Conservation (phyloP, 2,113 vertebrate genomes). For the Romanogobio albipinnatus region DNA sequence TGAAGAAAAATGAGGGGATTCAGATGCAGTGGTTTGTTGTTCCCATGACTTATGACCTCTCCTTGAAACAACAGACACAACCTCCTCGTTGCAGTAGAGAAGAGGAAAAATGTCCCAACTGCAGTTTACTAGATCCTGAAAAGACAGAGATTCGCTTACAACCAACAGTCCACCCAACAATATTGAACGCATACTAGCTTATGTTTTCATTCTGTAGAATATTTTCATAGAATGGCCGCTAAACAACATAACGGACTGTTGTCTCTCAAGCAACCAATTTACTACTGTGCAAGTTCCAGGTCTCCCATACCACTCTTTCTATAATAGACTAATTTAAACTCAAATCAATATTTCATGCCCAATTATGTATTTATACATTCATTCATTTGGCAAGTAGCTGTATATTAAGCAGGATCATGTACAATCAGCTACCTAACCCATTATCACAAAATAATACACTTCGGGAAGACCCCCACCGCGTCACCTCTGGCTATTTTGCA, state of each 20-base stretch:
- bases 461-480: neutral
- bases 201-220: neutral
- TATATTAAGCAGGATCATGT: conserved; percentile 2
- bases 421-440: neutral
- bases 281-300: neutral
- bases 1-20: neutral
- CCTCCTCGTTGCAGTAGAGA: neutral
- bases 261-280: neutral
- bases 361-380: neutral
- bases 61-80: neutral
- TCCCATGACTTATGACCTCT: neutral
- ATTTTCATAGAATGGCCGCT: neutral
- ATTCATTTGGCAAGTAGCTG: neutral
- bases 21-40: neutral
- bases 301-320: neutral
- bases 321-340: neutral
- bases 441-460: neutral
- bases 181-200: neutral
- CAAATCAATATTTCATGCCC: conserved; percentile 7
- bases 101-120: neutral
- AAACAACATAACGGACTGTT: neutral
- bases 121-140: neutral
- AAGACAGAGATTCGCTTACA: neutral
- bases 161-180: neutral
- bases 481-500: neutral